Evolutionary conservation across 2,888 invertebrate genomes (phyloP).

Genomic region (Drosophila formosana): DNA sequence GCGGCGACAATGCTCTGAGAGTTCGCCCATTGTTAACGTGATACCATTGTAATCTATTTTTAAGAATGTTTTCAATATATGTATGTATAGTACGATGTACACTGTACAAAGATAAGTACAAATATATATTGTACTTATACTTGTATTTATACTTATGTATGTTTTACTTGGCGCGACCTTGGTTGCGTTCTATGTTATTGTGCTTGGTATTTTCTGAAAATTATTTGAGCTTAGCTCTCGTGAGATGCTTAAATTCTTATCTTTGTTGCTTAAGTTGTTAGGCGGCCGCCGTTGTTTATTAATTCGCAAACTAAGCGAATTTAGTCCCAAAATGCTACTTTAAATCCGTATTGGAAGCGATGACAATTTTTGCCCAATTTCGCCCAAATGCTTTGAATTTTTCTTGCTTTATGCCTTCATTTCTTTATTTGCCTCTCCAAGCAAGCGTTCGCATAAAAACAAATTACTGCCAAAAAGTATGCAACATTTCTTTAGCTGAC

Average conservation of each 20-base stretch:
- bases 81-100: neutral
- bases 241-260: conserved; percentile 61
- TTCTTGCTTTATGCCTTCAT: neutral
- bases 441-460: neutral
- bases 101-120: neutral
- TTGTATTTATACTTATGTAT: neutral
- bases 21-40: conserved; percentile 63
- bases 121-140: neutral
- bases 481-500: neutral
- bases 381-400: neutral
- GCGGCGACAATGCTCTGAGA: conserved; percentile 1
- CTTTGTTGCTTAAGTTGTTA: conserved; percentile 46
- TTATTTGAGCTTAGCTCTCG: conserved; percentile 20
- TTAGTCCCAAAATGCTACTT: neutral
- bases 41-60: conserved; percentile 72
- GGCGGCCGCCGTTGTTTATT: conserved; percentile 3
- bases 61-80: conserved; percentile 53
- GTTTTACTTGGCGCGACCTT: neutral
- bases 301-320: neutral
- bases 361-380: conserved; percentile 1
- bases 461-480: neutral
- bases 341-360: neutral
- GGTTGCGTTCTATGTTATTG: neutral
- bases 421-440: neutral
- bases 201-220: neutral